Base-by-base conservation (phyloP, 2,888 invertebrate genomes). In the Blastobasis adustella region DNA sequence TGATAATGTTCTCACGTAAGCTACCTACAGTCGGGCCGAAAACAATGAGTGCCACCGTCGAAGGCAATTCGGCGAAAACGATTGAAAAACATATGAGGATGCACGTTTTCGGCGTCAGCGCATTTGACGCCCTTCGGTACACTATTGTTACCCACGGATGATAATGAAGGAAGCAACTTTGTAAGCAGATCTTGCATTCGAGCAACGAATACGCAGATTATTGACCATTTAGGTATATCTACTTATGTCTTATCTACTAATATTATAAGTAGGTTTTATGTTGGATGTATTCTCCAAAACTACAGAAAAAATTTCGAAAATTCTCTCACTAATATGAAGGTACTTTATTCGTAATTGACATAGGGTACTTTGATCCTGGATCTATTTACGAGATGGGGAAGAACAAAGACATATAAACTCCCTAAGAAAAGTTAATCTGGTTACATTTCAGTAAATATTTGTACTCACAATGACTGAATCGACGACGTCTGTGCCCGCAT, bases 41-140 rank as follows among this genome's bases (percentile, higher is more conserved):
- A 82, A 87, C 86, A 87, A 86, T 86, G 73, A 82, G 74, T 73
- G 79, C 87, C 87, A 85, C 86, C 87, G 83, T 76, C 84, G 85
- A 76, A 71, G 86, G 63, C 72, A 65, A 73, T 88, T 87, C 87
- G 73, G 69, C 76, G 87, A 86, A 88, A 76, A 76, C 78, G 82
- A 82, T 85, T 82, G 78, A 84, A 83, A 85, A 86, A 83, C 82
- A 71, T 71, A 75, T 81, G 79, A 82, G 82, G 82, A 84, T 85
- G 87, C 87, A 88, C 87, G 87, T 86, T 82, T 84, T 82, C 77
- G 80, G 75, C 78, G 79, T 86, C 87, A 87, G 87, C 87, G 76
- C 76, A 83, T 79, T 80, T 71, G 67, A 76, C 76, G 79, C 79
- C 76, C 71, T 72, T 73, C 73, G 71, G 69, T 79, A 38, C 71